A percentile compares a stretch with the other conserved stretches of the same genome.
Evolutionary conservation across 2,888 invertebrate species (phyloP).

Genomic region (Beris chalybata): DNA sequence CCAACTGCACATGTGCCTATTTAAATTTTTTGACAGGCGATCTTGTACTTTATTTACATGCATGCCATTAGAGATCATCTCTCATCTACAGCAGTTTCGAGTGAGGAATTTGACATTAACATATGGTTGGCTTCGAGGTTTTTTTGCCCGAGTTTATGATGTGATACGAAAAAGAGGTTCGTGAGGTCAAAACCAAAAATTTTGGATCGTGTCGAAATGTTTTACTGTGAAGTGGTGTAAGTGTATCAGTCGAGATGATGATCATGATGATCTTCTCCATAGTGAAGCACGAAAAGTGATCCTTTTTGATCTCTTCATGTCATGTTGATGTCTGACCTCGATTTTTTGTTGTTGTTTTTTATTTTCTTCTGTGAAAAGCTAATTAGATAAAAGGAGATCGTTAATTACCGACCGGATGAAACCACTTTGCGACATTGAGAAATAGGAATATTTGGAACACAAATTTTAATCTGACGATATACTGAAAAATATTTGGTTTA

Average conservation of each 20-base stretch:
- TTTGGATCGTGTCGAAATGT: slow-evolving; percentile 31
- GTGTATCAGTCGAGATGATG: slow-evolving; percentile 17
- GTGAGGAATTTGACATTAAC: slow-evolving; percentile 6
- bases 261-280: slow-evolving; percentile 10
- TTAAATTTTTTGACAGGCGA: slow-evolving; percentile 25
- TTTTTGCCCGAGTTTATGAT: not conserved
- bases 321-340: slow-evolving; percentile 29
- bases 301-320: slow-evolving; percentile 27
- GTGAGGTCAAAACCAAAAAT: slow-evolving; percentile 21
- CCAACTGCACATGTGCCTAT: slow-evolving; percentile 6
- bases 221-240: not conserved
- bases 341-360: slow-evolving; percentile 3
- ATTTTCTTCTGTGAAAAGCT: slow-evolving; percentile 20
- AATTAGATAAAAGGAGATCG: slow-evolving; percentile 26
- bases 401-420: slow-evolving; percentile 32
- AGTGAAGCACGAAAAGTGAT: slow-evolving; percentile 20
- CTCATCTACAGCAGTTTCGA: slow-evolving; percentile 19
- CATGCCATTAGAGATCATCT: slow-evolving; percentile 14
- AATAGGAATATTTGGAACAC: not conserved
- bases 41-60: slow-evolving; percentile 14
- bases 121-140: slow-evolving; percentile 15
- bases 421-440: slow-evolving; percentile 19
- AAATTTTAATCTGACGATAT: not conserved
- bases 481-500: slow-evolving; percentile 12
- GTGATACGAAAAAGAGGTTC: slow-evolving; percentile 4